phyloP scores from a whole-genome alignment of 2,888 invertebrate genomes.

The Zootermopsis nevadensis region DNA sequence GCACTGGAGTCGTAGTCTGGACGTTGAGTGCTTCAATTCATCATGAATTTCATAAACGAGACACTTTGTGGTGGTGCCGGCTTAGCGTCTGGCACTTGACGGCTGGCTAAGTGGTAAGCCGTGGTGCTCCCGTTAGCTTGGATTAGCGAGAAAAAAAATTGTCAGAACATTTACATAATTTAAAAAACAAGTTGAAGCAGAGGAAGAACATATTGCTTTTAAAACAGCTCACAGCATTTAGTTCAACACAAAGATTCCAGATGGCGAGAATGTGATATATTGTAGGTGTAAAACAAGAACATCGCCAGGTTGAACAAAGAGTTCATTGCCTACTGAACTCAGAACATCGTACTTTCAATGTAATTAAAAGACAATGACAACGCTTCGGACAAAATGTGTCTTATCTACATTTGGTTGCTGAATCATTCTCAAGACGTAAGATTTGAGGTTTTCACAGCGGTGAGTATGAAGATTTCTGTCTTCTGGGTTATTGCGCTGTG shows the following conservation, averaged over 20 bases:
- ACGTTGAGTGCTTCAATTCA: slow-evolving; percentile 5
- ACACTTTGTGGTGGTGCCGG: neutral
- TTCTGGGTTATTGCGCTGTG: no score
- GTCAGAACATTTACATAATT: slow-evolving; percentile 31
- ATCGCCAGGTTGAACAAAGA: no score
- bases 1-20: neutral
- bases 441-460: no score
- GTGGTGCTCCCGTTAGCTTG: neutral
- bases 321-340: no score
- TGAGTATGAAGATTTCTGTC: no score
- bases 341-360: no score
- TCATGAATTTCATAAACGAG: slow-evolving; percentile 24
- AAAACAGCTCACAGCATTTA: slow-evolving; percentile 5
- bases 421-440: no score
- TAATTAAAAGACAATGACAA: no score
- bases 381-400: no score
- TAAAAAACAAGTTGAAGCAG: slow-evolving; percentile 21
- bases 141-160: neutral
- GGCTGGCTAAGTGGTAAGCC: slow-evolving; percentile 2
- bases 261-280: neutral
- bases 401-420: no score
- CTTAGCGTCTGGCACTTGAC: neutral
- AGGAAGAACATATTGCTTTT: neutral
- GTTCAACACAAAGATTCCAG: neutral
- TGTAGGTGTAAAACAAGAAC: neutral